phyloP scores from a whole-genome alignment of 2,797 vertebrate species.

The Tiaroga cobitis region DNA sequence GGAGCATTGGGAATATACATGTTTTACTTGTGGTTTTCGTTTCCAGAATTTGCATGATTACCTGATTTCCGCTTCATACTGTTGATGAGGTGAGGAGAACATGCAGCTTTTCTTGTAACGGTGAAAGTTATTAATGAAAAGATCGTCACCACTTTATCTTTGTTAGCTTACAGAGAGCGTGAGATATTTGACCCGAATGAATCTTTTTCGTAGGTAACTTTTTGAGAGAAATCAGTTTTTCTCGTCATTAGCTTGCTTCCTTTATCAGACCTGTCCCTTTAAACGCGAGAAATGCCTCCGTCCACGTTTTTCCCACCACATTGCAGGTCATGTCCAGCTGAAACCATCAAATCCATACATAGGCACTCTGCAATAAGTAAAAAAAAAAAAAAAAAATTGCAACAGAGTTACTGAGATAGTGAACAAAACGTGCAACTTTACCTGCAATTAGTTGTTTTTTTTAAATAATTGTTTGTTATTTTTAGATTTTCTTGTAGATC shows the following conservation, averaged over 20 bases:
- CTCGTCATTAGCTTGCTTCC: neutral
- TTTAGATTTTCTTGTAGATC: too few species aligned
- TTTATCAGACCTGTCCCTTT: conserved; percentile 2
- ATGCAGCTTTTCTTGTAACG: conserved; percentile 1
- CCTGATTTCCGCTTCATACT: neutral
- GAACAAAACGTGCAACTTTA: neutral
- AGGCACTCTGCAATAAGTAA: neutral
- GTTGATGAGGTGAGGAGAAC: neutral
- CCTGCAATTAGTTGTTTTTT: neutral
- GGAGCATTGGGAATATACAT: neutral
- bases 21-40: neutral
- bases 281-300: neutral
- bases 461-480: too few species aligned
- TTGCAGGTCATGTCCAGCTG: too few species aligned
- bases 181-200: neutral
- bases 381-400: too few species aligned
- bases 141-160: neutral
- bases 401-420: neutral
- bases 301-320: neutral
- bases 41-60: neutral
- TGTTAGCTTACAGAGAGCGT: neutral
- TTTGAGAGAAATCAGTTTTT: neutral
- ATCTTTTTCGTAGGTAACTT: neutral
- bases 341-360: neutral
- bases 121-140: neutral